A percentile compares a stretch with the other conserved stretches of the same genome.
Evolutionary conservation across 1,140 invertebrate genomes (phyloP).

Genomic region (Melitaea cinxia): DNA sequence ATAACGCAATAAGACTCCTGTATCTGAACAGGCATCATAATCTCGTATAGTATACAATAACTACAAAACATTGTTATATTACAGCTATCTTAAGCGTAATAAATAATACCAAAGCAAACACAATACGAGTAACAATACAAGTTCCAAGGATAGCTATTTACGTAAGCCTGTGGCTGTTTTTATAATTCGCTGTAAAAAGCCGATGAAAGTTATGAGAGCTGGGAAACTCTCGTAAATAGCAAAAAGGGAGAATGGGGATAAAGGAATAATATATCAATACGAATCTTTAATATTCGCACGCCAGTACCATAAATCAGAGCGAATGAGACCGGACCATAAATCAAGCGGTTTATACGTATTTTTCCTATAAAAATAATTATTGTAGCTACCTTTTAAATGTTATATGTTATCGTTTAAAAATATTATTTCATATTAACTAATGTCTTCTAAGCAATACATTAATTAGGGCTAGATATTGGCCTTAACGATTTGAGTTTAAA

Average conservation of each 20-base stretch:
- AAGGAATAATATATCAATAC: constrained; percentile 81
- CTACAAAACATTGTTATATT: background rate
- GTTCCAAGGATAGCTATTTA: constrained; percentile 49
- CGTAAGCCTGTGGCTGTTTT: constrained; percentile 57
- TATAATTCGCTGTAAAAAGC: constrained; percentile 74
- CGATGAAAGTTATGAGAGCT: constrained; percentile 76
- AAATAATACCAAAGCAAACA: constrained; percentile 1
- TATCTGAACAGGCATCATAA: no score
- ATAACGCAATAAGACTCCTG: no score
- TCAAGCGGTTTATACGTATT: constrained; percentile 60
- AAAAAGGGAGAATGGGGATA: constrained; percentile 76
- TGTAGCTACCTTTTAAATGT: constrained; percentile 9
- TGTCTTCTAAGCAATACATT: background rate
- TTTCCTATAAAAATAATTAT: constrained; percentile 56
- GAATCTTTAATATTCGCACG: constrained; percentile 80
- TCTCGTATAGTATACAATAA: no score
- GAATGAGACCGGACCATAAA: constrained; percentile 76
- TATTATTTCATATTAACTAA: background rate
- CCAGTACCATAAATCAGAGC: constrained; percentile 75
- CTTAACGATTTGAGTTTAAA: no score
- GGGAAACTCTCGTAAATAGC: constrained; percentile 77
- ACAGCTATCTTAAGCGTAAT: background rate
- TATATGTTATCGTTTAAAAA: background rate
- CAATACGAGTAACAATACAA: constrained; percentile 8
- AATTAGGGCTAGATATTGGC: no score